phyloP scores from a whole-genome alignment of 53 echinoderm and acorn worm species.

The Paelopatides confundens region DNA sequence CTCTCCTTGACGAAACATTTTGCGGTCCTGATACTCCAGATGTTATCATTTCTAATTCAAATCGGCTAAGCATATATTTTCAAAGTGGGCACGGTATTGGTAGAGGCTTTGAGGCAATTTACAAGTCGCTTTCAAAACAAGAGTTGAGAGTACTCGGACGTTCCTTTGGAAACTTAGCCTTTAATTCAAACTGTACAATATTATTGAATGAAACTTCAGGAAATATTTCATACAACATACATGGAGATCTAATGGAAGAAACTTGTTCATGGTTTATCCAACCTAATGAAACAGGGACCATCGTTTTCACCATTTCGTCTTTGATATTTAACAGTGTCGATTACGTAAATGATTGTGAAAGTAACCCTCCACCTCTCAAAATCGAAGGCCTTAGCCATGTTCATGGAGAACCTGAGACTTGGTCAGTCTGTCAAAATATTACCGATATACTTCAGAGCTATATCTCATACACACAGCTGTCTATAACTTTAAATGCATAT shows the following conservation, averaged over 20 bases:
- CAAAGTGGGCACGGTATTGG: slow-evolving; percentile 42
- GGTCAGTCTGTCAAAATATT: background rate
- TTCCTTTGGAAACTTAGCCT: background rate
- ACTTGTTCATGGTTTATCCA: slow-evolving; percentile 5
- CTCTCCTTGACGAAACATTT: slow-evolving; percentile 22
- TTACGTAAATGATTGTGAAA: background rate
- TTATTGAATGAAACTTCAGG: slow-evolving; percentile 31
- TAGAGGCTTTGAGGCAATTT: background rate
- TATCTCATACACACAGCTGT: background rate
- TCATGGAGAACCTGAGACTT: background rate
- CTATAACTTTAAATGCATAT: slow-evolving; percentile 2
- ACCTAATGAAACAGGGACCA: background rate
- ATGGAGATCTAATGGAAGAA: background rate
- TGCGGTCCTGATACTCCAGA: slow-evolving; percentile 11
- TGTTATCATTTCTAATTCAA: background rate
- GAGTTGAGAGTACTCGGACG: background rate
- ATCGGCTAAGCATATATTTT: slow-evolving; percentile 14
- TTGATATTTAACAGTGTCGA: background rate
- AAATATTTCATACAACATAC: background rate
- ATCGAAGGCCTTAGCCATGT: background rate
- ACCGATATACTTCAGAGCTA: background rate
- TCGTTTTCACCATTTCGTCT: background rate
- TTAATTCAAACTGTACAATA: background rate
- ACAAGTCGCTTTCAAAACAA: background rate
- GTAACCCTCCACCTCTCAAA: background rate